Evolutionary conservation across 2,113 vertebrate species (phyloP).

Genomic region (Morone chrysops): DNA sequence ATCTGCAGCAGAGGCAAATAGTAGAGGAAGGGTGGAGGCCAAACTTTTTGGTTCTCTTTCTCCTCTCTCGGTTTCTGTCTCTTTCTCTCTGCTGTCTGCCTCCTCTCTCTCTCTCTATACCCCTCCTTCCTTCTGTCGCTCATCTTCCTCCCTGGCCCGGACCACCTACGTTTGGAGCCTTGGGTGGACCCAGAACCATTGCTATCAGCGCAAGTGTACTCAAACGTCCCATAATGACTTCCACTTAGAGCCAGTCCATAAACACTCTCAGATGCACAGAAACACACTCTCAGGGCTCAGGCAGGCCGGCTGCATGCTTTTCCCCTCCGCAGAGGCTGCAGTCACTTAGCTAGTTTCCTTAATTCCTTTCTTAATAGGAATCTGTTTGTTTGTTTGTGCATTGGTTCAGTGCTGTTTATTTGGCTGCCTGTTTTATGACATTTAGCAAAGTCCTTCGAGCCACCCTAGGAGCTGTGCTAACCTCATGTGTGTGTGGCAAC

Average conservation of each 20-base stretch:
- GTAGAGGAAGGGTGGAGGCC: slow-evolving; percentile 78
- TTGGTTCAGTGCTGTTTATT: slow-evolving; percentile 72
- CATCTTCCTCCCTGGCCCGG: slow-evolving; percentile 65
- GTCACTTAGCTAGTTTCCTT: slow-evolving; percentile 74
- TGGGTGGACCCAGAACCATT: slow-evolving; percentile 76
- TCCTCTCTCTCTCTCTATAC: background rate
- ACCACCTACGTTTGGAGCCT: slow-evolving; percentile 78
- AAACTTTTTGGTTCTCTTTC: slow-evolving; percentile 62
- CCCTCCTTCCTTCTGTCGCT: slow-evolving; percentile 47
- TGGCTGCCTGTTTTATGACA: slow-evolving; percentile 73
- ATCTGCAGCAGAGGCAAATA: slow-evolving; percentile 82
- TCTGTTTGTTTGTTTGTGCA: slow-evolving; percentile 80
- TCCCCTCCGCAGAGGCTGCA: slow-evolving; percentile 69
- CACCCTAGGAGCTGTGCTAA: slow-evolving; percentile 52
- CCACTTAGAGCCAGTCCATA: slow-evolving; percentile 83
- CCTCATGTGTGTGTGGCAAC: slow-evolving; percentile 58
- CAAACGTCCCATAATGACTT: slow-evolving; percentile 84
- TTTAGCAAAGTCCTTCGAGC: slow-evolving; percentile 52
- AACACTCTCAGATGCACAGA: slow-evolving; percentile 83
- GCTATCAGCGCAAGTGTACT: slow-evolving; percentile 78
- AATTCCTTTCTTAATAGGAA: slow-evolving; percentile 76
- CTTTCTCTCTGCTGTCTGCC: slow-evolving; percentile 18
- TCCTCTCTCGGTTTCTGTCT: slow-evolving; percentile 33
- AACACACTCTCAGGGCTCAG: slow-evolving; percentile 69
- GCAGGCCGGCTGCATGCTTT: slow-evolving; percentile 50